A percentile compares a stretch with the other conserved stretches of the same genome.
phyloP scores from a whole-genome alignment of 1,140 invertebrate species.

The Popillia japonica region DNA sequence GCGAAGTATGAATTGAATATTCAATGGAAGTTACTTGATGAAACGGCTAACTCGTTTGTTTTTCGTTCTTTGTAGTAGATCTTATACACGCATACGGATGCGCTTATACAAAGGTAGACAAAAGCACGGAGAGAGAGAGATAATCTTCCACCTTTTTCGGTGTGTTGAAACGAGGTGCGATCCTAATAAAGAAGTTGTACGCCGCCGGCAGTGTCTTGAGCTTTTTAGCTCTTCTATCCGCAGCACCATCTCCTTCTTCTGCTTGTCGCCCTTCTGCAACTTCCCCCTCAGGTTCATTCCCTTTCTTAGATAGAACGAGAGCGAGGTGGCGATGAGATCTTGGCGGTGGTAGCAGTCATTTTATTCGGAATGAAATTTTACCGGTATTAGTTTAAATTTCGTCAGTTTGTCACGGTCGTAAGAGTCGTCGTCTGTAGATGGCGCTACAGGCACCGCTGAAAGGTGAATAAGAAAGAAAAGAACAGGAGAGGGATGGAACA shows the following conservation, averaged over 20 bases:
- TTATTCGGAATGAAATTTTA: constrained; percentile 46
- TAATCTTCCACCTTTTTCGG: constrained; percentile 9
- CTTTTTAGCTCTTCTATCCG: constrained; percentile 23
- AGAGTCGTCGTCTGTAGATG: constrained; percentile 6
- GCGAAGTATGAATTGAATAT: not conserved
- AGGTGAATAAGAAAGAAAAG: not conserved
- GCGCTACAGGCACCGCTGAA: constrained; percentile 34
- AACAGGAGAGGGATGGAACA: constrained; percentile 18
- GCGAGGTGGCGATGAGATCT: not conserved
- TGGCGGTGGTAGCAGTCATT: constrained; percentile 26
- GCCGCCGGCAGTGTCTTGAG: not conserved
- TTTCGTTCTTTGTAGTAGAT: not conserved
- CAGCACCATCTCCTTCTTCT: not conserved
- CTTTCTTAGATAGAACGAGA: not conserved
- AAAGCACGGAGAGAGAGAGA: not conserved
- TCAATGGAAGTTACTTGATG: not conserved
- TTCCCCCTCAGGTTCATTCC: not conserved
- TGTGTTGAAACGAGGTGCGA: not conserved
- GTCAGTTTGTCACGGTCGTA: constrained; percentile 53
- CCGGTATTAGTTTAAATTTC: constrained; percentile 48
- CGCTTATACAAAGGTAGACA: not conserved
- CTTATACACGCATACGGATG: not conserved
- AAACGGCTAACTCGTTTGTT: not conserved
- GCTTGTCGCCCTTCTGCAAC: not conserved
- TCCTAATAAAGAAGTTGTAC: constrained; percentile 33